Conservation (phyloP, 1,140 invertebrate species). For the Ceratina calcarata region DNA sequence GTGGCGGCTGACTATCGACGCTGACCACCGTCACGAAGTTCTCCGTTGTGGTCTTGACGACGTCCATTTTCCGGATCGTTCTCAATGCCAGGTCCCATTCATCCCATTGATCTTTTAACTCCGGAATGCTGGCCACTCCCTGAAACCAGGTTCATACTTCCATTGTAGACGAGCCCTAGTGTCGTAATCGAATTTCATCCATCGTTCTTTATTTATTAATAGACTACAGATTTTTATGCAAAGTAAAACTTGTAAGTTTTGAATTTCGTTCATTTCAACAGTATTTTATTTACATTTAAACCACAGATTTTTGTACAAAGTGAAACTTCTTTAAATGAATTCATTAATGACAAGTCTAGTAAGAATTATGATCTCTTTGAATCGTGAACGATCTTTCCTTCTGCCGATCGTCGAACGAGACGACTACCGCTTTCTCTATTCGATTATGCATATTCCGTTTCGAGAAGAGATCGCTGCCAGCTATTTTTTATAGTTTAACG, state of each 20-base stretch:
- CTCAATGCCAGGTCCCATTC: conserved; percentile 49
- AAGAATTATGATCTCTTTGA: not conserved
- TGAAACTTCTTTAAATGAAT: too few species aligned
- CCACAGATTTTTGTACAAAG: too few species aligned
- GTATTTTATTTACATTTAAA: too few species aligned
- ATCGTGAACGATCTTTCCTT: not conserved
- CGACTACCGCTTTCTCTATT: conserved; percentile 29
- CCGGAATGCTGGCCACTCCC: conserved; percentile 67
- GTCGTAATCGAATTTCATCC: conserved; percentile 48
- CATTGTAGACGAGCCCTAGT: conserved; percentile 41
- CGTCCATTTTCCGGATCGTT: conserved; percentile 60
- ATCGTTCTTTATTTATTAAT: conserved; percentile 29
- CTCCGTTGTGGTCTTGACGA: conserved; percentile 66
- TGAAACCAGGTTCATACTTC: conserved; percentile 59
- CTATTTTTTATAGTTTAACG: too few species aligned
- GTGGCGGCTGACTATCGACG: conserved; percentile 80
- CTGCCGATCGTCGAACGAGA: not conserved
- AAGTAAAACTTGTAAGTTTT: too few species aligned
- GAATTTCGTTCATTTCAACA: too few species aligned
- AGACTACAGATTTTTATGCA: not conserved
- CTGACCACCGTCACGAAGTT: conserved; percentile 87
- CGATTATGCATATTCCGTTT: not conserved
- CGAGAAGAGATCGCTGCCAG: not conserved
- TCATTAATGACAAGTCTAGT: too few species aligned
- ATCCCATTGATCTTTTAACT: conserved; percentile 60